Evolutionary conservation across 2,113 vertebrate genomes (phyloP).

Genomic region (Dinomys branickii): DNA sequence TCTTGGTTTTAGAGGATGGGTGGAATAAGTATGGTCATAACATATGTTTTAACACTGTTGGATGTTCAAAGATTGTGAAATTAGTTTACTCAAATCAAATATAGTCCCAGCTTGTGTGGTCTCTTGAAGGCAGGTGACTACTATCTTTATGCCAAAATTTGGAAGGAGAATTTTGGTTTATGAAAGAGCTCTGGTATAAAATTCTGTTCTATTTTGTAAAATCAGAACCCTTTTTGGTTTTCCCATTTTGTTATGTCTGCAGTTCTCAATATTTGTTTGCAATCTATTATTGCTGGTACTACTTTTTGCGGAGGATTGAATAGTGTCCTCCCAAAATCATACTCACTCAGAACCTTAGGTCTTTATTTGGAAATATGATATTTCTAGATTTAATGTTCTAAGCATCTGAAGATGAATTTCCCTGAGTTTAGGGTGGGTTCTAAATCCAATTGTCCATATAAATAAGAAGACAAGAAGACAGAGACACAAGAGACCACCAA

Average conservation of each 20-base stretch:
- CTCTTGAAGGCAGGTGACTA: not conserved
- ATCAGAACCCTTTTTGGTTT: not conserved
- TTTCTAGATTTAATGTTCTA: not conserved
- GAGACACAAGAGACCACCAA: not conserved
- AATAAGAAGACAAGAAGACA: not conserved
- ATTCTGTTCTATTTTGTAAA: not conserved
- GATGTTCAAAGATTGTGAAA: not conserved
- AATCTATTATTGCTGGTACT: not conserved
- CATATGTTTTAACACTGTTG: not conserved
- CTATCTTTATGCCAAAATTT: not conserved
- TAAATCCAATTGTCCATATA: not conserved
- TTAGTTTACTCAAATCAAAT: conserved; percentile 7
- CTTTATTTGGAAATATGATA: not conserved
- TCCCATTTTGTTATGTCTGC: not conserved
- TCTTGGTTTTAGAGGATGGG: not conserved
- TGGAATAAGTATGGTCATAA: not conserved
- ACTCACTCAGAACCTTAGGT: not conserved
- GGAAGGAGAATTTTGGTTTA: not conserved
- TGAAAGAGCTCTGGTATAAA: not conserved
- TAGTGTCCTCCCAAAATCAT: not conserved
- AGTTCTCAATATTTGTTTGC: not conserved
- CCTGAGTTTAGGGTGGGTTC: not conserved
- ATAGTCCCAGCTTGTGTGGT: not conserved
- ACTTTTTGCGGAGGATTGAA: not conserved
- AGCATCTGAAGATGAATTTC: not conserved